phyloP scores from a whole-genome alignment of 2,888 invertebrate genomes.

The Liposcelis brunnea region DNA sequence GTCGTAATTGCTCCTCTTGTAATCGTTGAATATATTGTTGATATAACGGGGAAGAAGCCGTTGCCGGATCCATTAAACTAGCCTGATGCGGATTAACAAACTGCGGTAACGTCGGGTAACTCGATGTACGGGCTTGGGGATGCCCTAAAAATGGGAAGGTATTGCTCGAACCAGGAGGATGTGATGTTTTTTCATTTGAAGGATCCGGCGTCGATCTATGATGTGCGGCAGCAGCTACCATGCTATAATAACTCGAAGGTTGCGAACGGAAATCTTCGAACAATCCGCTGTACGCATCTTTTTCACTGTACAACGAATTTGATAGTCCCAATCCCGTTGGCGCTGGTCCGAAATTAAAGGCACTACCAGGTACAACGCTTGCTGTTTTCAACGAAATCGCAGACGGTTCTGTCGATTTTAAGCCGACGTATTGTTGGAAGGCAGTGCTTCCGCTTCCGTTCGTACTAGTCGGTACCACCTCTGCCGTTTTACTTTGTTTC shows the following conservation, averaged over 20 bases:
- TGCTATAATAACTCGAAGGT: slow-evolving; percentile 40
- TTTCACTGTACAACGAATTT: slow-evolving; percentile 41
- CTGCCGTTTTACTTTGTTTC: slow-evolving; percentile 16
- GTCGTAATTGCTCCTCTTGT: slow-evolving; percentile 38
- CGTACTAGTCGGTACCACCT: slow-evolving; percentile 17
- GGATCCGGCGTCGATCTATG: slow-evolving; percentile 21
- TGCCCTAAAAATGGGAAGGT: slow-evolving; percentile 21
- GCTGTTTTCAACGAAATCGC: slow-evolving; percentile 46
- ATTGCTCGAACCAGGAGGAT: slow-evolving; percentile 14
- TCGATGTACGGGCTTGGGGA: slow-evolving; percentile 36
- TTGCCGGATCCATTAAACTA: slow-evolving; percentile 36
- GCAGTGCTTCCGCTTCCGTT: slow-evolving; percentile 28
- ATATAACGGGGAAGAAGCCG: slow-evolving; percentile 34
- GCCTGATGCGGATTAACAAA: slow-evolving; percentile 34
- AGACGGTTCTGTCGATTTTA: slow-evolving; percentile 27
- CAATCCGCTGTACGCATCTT: slow-evolving; percentile 36
- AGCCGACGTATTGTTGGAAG: slow-evolving; percentile 40
- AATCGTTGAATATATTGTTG: slow-evolving; percentile 51
- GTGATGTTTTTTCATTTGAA: too few relatives aligned
- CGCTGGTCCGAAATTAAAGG: slow-evolving; percentile 66
- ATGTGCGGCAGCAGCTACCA: slow-evolving; percentile 30
- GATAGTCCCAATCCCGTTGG: slow-evolving; percentile 33
- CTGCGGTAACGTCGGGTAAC: slow-evolving; percentile 29
- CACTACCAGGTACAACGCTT: slow-evolving; percentile 61
- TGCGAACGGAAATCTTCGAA: slow-evolving; percentile 45